Evolutionary conservation across 2,888 invertebrate species (phyloP).

Genomic region (Heliconius ethilla): DNA sequence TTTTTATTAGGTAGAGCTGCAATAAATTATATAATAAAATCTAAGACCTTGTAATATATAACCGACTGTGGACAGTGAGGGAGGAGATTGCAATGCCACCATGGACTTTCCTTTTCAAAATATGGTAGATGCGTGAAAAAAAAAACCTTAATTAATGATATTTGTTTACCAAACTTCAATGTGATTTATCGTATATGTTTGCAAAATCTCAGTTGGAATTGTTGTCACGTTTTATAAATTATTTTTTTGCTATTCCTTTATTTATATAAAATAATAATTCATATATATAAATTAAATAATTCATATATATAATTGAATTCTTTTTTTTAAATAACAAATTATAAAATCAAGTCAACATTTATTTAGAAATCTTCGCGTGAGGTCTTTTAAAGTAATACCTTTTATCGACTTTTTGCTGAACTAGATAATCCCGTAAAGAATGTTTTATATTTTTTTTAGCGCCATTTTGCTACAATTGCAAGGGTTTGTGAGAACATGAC

Average conservation of each 20-base stretch:
- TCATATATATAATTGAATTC: background rate
- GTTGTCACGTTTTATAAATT: too few species aligned
- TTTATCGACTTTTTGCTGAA: conserved; percentile 46
- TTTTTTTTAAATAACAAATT: conserved; percentile 1
- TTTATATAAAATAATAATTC: too few species aligned
- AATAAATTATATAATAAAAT: too few species aligned
- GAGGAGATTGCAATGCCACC: too few species aligned
- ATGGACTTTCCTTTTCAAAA: too few species aligned
- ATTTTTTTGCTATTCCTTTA: too few species aligned
- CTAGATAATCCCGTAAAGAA: conserved; percentile 55
- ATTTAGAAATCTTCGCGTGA: conserved; percentile 29
- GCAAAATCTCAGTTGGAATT: too few species aligned
- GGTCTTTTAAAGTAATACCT: conserved; percentile 18
- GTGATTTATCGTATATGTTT: background rate
- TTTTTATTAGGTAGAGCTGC: too few species aligned
- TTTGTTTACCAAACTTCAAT: background rate
- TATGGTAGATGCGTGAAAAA: too few species aligned
- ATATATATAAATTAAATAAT: background rate
- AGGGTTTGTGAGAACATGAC: conserved; percentile 22
- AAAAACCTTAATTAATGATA: background rate
- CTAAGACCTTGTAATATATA: too few species aligned
- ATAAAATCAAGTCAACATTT: background rate
- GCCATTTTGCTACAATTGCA: conserved; percentile 26
- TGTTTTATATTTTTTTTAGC: conserved; percentile 45
- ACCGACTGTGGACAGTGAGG: too few species aligned